Evolutionary conservation across 64 coral and sea anemone species (phyloP).

Genomic region (Hydrozoanthus tunicans): DNA sequence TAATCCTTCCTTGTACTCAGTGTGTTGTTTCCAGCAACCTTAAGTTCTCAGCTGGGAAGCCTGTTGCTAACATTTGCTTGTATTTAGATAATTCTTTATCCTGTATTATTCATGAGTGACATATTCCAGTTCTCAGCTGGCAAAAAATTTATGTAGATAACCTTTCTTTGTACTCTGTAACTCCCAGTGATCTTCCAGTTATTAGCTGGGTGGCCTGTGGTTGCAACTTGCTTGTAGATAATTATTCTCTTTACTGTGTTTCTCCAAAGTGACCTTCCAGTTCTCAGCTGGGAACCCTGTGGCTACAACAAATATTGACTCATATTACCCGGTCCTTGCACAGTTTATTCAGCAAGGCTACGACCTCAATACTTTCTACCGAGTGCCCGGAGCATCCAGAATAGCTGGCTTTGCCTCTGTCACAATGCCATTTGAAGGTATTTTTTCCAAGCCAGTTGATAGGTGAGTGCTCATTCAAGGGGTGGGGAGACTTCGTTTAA

Average conservation of each 20-base stretch:
- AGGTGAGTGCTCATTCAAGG: conserved; percentile 8
- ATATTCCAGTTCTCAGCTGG: too few species aligned
- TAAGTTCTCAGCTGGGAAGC: too few species aligned
- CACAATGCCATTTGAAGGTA: conserved; percentile 66
- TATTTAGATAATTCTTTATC: too few species aligned
- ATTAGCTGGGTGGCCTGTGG: too few species aligned
- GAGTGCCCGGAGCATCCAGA: conserved; percentile 53
- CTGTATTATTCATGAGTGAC: too few species aligned
- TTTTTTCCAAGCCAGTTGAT: conserved; percentile 69
- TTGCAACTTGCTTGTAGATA: not conserved
- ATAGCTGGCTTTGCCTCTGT: conserved; percentile 59
- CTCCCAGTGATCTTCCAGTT: too few species aligned
- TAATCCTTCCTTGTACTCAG: too few species aligned
- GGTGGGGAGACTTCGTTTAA: too few species aligned
- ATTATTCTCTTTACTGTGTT: not conserved
- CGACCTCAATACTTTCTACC: conserved; percentile 72
- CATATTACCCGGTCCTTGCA: conserved; percentile 68
- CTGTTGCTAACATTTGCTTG: too few species aligned
- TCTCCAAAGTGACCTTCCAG: conserved; percentile 42
- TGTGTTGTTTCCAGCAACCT: not conserved
- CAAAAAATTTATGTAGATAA: too few species aligned
- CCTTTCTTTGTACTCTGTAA: too few species aligned
- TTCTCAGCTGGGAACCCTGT: conserved; percentile 69
- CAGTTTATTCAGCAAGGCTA: conserved; percentile 71
- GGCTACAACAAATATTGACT: conserved; percentile 79